Base-by-base conservation (phyloP, 2,888 invertebrate genomes). In the Pseudeuparius sepicola region DNA sequence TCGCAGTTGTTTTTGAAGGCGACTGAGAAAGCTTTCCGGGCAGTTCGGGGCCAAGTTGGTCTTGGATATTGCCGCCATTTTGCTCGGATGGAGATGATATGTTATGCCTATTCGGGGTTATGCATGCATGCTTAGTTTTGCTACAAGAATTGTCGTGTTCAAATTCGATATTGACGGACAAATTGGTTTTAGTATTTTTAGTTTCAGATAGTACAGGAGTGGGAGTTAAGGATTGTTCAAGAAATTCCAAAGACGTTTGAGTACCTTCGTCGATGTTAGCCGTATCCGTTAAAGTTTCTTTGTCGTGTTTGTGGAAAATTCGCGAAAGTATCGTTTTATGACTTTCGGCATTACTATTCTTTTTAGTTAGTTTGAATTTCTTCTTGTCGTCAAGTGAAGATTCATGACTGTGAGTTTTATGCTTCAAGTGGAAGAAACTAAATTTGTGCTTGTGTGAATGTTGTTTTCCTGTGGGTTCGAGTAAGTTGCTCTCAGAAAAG, bases 61-160 rank as follows among this genome's bases (percentile, higher is more conserved):
- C 70, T 57, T 16, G 69, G 61, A 51, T 72, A 71, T 35, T 67
- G 59, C 41, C 33, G 27, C 43, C 45, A 27, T 39, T 42, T 39
- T 46, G 46, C 33, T 52, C 56, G 42, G 50, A 50, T 41, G 50
- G 46, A 53, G 56, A 56, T 45, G 53, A 56, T 51, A 50, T 57
- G 45, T 51, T 47, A 47, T 48, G 53, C 60, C 58, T 60, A 56
- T 48, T 50, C 48, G 53, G 52, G 54, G 55, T 54, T 57, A 59
- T 55, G 60, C 60, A 59, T 50, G 61, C 59, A 55, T 56, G 58
- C 56, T 59, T 57, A 57, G 52, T 53, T 50, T 48, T 45, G 50
- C 47, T 48, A 46, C 39, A 50, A 44, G 42, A 36, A 51, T 43
- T 50, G 56, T 56, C 55, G 48, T 49, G 42, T 47, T 54, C 59